Percentiles rank a stretch among this genome's conserved stretches.
Conservation (phyloP, 2,113 vertebrate species). For the Etheostoma spectabile region DNA sequence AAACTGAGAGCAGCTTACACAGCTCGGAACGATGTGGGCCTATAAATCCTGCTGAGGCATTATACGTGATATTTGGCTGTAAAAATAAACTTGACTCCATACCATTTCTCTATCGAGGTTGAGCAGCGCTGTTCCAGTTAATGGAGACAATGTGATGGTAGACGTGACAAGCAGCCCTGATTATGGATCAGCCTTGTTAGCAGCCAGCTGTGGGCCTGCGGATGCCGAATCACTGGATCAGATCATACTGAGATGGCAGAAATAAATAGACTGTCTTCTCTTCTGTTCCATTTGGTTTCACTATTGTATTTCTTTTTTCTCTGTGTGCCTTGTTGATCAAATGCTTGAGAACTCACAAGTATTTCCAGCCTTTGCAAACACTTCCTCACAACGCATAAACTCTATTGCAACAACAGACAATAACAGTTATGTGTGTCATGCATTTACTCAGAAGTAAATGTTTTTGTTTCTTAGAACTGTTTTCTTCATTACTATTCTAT, state of each 20-base stretch:
- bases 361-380: slow-evolving; percentile 19
- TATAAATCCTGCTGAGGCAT: slow-evolving; percentile 18
- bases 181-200: slow-evolving; percentile 61
- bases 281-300: slow-evolving; percentile 36
- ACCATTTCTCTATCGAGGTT: slow-evolving; percentile 17
- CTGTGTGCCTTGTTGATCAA: slow-evolving; percentile 32
- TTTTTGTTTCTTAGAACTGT: slow-evolving; percentile 15
- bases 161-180: slow-evolving; percentile 48
- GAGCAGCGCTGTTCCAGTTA: slow-evolving; percentile 18
- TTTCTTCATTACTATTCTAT: slow-evolving; percentile 8
- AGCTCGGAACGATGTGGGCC: background rate
- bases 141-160: slow-evolving; percentile 31
- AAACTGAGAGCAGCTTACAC: background rate
- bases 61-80: slow-evolving; percentile 2
- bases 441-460: background rate
- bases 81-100: slow-evolving; percentile 21
- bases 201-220: slow-evolving; percentile 42
- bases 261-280: slow-evolving; percentile 19
- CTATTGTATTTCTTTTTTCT: slow-evolving; percentile 9
- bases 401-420: background rate
- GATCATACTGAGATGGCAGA: slow-evolving; percentile 31
- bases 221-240: slow-evolving; percentile 45
- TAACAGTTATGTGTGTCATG: background rate
- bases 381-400: background rate
- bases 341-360: slow-evolving; percentile 26